A percentile compares a stretch with the other conserved stretches of the same genome.
Conservation (phyloP, 2,797 vertebrate species). For the Megaceryle alcyon region DNA sequence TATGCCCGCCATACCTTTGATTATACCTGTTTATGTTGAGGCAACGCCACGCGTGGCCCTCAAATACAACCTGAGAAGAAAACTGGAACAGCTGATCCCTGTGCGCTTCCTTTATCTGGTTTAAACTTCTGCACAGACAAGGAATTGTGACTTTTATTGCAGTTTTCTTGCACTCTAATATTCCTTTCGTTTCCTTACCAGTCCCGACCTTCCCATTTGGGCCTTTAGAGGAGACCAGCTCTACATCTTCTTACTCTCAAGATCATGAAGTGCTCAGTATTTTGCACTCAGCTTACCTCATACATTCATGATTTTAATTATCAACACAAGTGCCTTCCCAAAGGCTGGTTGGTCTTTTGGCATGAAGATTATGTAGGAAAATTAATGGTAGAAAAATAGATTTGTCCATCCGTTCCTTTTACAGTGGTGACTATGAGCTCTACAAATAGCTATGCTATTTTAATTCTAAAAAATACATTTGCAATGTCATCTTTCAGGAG, state of each 20-base stretch:
- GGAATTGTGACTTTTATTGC: neutral
- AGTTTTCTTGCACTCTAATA: neutral
- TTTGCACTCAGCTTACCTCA: conserved; percentile 14
- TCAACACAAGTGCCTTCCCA: neutral
- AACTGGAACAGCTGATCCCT: neutral
- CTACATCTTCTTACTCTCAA: neutral
- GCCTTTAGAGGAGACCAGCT: neutral
- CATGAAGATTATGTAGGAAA: neutral
- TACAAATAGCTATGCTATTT: neutral
- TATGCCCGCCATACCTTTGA: neutral
- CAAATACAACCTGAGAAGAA: neutral
- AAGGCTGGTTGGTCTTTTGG: neutral
- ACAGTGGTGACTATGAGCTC: neutral
- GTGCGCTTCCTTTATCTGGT: neutral
- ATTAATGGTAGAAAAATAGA: neutral
- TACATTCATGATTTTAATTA: conserved; percentile 33
- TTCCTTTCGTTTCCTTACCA: neutral
- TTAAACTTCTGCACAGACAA: neutral
- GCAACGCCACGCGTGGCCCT: neutral
- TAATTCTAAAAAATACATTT: neutral
- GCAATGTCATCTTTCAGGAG: neutral
- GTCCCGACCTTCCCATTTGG: neutral
- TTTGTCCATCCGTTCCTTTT: neutral
- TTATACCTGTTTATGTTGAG: neutral
- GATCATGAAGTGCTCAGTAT: neutral